Conservation (phyloP, 2,797 vertebrate species). For the Heliangelus exortis region DNA sequence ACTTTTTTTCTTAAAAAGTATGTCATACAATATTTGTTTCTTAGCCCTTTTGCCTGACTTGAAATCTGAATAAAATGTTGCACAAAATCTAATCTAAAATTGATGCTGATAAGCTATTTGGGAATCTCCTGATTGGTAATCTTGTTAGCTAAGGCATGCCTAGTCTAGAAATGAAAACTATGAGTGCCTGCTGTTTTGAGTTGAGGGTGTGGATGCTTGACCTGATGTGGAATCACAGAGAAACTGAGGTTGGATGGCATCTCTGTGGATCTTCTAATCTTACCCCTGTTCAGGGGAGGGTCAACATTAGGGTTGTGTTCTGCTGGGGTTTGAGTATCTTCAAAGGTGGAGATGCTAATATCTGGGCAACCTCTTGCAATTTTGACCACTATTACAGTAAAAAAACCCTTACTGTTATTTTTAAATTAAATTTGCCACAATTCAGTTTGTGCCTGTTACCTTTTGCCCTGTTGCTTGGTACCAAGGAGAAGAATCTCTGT, state of each 20-base stretch:
- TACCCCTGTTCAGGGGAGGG: neutral
- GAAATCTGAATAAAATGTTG: neutral
- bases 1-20: neutral
- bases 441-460: neutral
- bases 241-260: neutral
- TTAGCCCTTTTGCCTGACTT: neutral
- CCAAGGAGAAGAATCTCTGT: neutral
- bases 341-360: neutral
- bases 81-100: neutral
- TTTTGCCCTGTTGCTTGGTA: neutral
- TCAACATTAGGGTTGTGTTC: neutral
- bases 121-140: neutral
- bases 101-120: neutral
- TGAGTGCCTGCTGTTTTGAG: neutral
- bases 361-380: neutral
- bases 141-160: neutral
- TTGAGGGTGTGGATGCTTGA: neutral
- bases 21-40: fast-evolving
- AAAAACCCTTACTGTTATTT: neutral
- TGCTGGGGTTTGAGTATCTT: neutral
- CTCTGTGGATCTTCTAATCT: fast-evolving
- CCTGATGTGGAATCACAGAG: neutral
- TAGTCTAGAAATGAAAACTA: neutral
- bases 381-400: neutral
- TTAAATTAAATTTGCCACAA: neutral